Evolutionary conservation across 2,888 invertebrate genomes (phyloP), one percentile per base, ranked within the genome.

Genomic region (Thereva nobilitata): DNA sequence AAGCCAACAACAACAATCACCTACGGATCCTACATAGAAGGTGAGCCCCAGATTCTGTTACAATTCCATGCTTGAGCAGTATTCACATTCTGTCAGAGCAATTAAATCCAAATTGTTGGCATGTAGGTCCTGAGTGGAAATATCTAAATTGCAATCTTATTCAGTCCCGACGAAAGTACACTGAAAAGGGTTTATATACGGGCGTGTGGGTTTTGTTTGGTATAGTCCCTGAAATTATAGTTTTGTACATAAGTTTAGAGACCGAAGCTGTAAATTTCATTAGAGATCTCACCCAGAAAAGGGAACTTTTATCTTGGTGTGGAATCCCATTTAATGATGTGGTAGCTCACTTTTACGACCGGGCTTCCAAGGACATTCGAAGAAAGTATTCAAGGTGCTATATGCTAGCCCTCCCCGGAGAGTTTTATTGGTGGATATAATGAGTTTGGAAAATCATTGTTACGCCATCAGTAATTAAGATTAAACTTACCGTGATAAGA

Each of bases 21-120:
- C 23, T 23, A 23, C 23, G 23, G 23, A 23, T 23, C 23, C 23
- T 23, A 23, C 23, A 23, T 1, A 23, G 23, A 50, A 61, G 61
- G 61, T 61, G 61, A 50, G 41, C 61, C 47, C 49, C 37, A 49
- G 35, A 47, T 49, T 10, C 40, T 34, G 38, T 34, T n/a, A 47
- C 38, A 49, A 42, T n/a, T 35, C 38, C 40, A 45, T 34, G 49
- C 42, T 34, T 10, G 52, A 64, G 50, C 49, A 37, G 52, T 52
- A 42, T 42, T 57, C 64, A 59, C 57, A 67, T 67, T 64, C 67
- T 57, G 64, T 47, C 41, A 34, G 45, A 67, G 67, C 67, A 67
- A 67, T 67, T 67, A 67, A 67, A 67, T 67, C 67, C 67, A 64
- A 67, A 67, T 67, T 67, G 67, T 67, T 67, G 67, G 67, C 67